These are phyloP conservation scores for Dipus sagitta DNA, from an alignment of 2,797 vertebrate genomes.

Conservation along the genomic window DNA sequence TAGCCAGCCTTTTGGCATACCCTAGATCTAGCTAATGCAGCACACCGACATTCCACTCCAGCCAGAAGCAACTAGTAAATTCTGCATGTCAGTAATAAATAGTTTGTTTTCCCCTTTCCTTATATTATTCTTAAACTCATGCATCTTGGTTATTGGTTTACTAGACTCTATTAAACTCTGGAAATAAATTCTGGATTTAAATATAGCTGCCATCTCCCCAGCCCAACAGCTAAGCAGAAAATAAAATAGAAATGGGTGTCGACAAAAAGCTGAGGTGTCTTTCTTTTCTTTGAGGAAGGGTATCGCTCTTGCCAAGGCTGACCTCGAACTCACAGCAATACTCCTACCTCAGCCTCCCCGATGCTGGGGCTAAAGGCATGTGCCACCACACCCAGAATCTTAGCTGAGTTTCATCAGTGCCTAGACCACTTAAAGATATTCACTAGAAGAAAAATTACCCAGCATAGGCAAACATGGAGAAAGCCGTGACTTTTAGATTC, in stretches of 20 bases:
- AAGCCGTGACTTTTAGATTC: neutral
- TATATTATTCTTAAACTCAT: constrained; percentile 58
- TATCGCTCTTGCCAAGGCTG: no score
- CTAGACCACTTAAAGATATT: constrained; percentile 46
- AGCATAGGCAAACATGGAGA: neutral
- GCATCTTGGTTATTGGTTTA: neutral
- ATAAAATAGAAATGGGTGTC: constrained; percentile 48
- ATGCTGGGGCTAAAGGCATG: no score
- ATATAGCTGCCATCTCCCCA: no score
- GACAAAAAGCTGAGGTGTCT: neutral
- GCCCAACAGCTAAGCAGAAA: constrained; percentile 29
- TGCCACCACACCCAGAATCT: no score
- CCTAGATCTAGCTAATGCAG: constrained; percentile 23
- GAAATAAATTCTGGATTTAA: no score
- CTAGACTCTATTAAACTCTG: no score
- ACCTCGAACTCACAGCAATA: no score
- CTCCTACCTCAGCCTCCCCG: no score
- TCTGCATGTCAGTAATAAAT: constrained; percentile 55
- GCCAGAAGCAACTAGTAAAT: constrained; percentile 43
- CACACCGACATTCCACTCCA: neutral
- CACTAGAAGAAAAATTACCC: constrained; percentile 35
- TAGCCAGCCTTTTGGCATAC: neutral
- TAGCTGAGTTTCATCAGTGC: constrained; percentile 33
- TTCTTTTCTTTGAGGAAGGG: no score
- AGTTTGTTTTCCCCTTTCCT: constrained; percentile 48